Evolutionary conservation across 1,140 invertebrate genomes (phyloP).

Genomic region (Drosophila obscura): DNA sequence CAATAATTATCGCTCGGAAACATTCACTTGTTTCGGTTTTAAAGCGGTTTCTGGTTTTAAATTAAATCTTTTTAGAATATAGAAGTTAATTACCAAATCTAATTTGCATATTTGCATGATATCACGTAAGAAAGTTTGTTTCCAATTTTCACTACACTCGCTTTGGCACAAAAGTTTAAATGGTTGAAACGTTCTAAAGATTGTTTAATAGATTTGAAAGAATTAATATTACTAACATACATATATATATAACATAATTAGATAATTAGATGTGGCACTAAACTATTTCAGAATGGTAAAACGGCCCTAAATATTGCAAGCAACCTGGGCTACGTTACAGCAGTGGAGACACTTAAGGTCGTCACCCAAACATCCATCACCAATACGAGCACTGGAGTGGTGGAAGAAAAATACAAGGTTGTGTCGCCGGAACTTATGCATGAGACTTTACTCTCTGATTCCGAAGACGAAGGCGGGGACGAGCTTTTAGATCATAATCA

Average conservation of each 20-base stretch:
- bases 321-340: constrained; percentile 98
- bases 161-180: too few relatives aligned
- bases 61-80: too few relatives aligned
- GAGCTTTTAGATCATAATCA: constrained; percentile 77
- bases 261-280: not conserved
- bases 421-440: constrained; percentile 99
- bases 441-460: constrained; percentile 99
- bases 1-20: too few relatives aligned
- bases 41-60: not conserved
- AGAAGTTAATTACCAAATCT: too few relatives aligned
- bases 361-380: constrained; percentile 96
- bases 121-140: too few relatives aligned
- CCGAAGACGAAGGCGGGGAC: constrained; percentile 98
- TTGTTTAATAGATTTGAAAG: not conserved
- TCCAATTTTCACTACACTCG: too few relatives aligned
- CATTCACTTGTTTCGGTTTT: not conserved
- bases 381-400: constrained; percentile 87
- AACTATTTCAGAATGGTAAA: constrained; percentile 92
- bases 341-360: constrained; percentile 97
- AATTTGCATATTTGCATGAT: too few relatives aligned
- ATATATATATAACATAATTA: too few relatives aligned
- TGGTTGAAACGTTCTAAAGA: too few relatives aligned
- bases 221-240: not conserved
- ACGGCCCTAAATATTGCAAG: constrained; percentile 98
- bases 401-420: constrained; percentile 96